Evolutionary conservation across 2,113 vertebrate species (phyloP), one percentile per base, ranked within the genome.

Genomic region (Cynoglossus semilaevis): DNA sequence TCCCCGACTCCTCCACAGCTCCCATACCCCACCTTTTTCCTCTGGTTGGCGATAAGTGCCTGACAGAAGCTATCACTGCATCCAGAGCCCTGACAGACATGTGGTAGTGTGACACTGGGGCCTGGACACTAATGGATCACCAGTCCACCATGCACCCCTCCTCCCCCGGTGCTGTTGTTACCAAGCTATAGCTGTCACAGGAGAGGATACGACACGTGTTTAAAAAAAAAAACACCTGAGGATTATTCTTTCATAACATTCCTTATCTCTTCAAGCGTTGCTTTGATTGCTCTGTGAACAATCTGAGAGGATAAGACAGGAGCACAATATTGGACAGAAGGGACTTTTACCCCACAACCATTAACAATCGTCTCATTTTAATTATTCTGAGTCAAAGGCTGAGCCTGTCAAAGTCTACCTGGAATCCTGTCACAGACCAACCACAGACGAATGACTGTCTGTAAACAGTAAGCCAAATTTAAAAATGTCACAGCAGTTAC

Each of bases 61-160:
- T 88, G 89, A 92, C 89, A 89, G 87, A 82, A 88, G 78, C 81
- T 79, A 88, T 89, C 85, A 84, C 67, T 87, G 84, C 58, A 52
- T 53, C 75, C 74, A 52, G 57, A 74, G 74, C 64, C 76, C 79
- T 87, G 86, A 90, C 79, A 81, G 84, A 85, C 79, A 80, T 85
- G 85, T 77, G 74, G 85, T 78, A 70, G 82, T 59, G 81, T 73
- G 77, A 86, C 84, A 87, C 67, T 56, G 56, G 15, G 22, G 69
- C 55, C 51, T 58, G 70, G 82, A 86, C 85, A 61, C 85, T 90
- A 88, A 90, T 88, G 85, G 85, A 90, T 88, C 75, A 73, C 73
- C 63, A 53, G 73, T 72, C 63, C 68, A 13, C 68, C 70, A 15
- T 42, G 58, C 80, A 2, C 22, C 71, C 60, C 67, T 42, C 56